Evolutionary conservation across 2,113 vertebrate species (phyloP), one percentile per base, ranked within the genome.

Genomic region (Odocoileus hemionus): DNA sequence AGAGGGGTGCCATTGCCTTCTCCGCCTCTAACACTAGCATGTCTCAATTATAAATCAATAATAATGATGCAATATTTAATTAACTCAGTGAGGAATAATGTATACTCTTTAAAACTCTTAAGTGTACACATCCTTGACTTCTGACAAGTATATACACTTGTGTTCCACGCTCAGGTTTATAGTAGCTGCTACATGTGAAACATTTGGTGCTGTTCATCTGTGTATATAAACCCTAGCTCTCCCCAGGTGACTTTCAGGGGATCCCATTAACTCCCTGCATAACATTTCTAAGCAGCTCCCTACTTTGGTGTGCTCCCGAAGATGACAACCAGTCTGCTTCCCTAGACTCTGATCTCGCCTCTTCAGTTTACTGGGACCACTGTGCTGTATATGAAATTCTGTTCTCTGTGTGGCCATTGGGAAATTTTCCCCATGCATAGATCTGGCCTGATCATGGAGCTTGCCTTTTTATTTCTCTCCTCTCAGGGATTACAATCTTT

Each of bases 141-240:
- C 10, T 45, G 85, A 64, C 4, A 64, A 19, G 33, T 55, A 54
- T 39, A 80, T 23, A 43, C 21, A 6, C 84, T 25, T 64, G 13
- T 55, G 47, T 64, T 55, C n/a, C 28, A 45, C 17, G 33, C n/a
- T 79, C 26, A 39, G 45, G n/a, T 39, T n/a, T 8, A 25, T 9
- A 43, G 55, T 6, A 8, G 13, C 45, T 33, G 13, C 14, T 36
- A 5, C n/a, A 30, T 33, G n/a, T 10, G 13, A 64, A 80, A 74
- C 4, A n/a, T 54, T 50, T 26, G 8, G 0, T 17, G 5, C 19
- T 39, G 1, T 33, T 2, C 15, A 1, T 87, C n/a, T 12, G 28
- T 17, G 14, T 9, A 17, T 78, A 1, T 36, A 70, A 74, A n/a
- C 1, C 2, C 6, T n/a, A 54, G 26, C 28, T n/a, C 57, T 55